Base-by-base conservation (phyloP, 2,797 vertebrate species). In the Pteronotus mesoamericanus region DNA sequence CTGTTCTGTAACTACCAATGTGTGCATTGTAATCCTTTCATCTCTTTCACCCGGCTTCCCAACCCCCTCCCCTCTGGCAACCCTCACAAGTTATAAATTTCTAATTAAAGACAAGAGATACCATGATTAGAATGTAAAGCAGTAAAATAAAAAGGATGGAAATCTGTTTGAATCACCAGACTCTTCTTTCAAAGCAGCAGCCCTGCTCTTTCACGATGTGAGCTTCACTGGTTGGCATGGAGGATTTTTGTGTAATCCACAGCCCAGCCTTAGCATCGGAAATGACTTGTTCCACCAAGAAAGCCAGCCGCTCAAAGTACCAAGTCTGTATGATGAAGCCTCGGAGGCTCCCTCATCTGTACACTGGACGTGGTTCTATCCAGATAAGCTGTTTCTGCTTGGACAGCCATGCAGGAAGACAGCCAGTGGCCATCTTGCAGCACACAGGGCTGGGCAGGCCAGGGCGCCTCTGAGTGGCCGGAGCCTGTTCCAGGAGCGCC, bases 351-450 rank as follows among this genome's bases (percentile, higher is more conserved):
- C 34, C n/a, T 69, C 2, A 15, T 53, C 78, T 34, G 16, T 16
- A 26, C 78, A 34, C 59, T 72, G 44, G n/a, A 57, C 44, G 46
- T 57, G 29, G 46, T 42, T 79, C 72, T 21, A 71, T 57, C 64
- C 74, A 22, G 53, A 83, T 6, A 21, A 72, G 86, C 69, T 6
- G 21, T 37, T 78, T 84, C 90, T 89, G 9, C 69, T 92, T 96
- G 95, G 82, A 83, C 46, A 69, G 89, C 34, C 92, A n/a, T 0
- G 1, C 11, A 75, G 96, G 94, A 86, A 57, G 34, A 15, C 0
- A 61, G 96, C 96, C 97, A 96, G 89, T 0, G 0, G 5, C 86
- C 72, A 71, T 96, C 95, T 97, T 96, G 94, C 89, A 1, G 59
- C 24, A 39, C 32, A 51, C 64, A 64, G 66, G 48, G 34, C 72